phyloP scores from a whole-genome alignment of 2,797 vertebrate genomes.

The Erithacus rubecula region DNA sequence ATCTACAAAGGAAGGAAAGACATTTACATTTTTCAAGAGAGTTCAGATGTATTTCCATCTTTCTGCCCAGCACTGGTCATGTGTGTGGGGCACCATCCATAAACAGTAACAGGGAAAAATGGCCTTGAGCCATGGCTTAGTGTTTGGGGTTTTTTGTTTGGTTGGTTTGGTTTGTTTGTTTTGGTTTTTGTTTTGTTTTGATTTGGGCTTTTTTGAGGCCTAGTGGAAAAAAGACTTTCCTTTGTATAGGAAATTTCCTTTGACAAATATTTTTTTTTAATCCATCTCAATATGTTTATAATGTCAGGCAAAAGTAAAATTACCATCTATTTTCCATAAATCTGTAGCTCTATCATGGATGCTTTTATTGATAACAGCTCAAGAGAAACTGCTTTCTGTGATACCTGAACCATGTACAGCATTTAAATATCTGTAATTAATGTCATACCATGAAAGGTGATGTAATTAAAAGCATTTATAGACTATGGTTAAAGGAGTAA shows the following conservation, averaged over 20 bases:
- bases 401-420: neutral
- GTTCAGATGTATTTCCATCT: neutral
- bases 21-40: neutral
- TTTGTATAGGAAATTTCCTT: neutral
- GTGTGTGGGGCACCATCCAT: too few species aligned
- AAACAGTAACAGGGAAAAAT: neutral
- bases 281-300: neutral
- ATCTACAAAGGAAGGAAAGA: neutral
- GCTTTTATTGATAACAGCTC: neutral
- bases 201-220: neutral
- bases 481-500: neutral
- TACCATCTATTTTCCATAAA: neutral
- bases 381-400: neutral
- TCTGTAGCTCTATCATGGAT: neutral
- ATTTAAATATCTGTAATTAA: constrained; percentile 6
- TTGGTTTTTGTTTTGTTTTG: too few species aligned
- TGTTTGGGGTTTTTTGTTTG: neutral
- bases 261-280: neutral
- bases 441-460: neutral
- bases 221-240: neutral
- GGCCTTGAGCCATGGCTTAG: neutral
- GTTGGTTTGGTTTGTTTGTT: too few species aligned
- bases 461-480: neutral
- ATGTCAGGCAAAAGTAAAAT: neutral
- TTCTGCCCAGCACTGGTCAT: neutral